Evolutionary conservation across 2,888 invertebrate genomes (phyloP).

Genomic region (Tachina grossa): DNA sequence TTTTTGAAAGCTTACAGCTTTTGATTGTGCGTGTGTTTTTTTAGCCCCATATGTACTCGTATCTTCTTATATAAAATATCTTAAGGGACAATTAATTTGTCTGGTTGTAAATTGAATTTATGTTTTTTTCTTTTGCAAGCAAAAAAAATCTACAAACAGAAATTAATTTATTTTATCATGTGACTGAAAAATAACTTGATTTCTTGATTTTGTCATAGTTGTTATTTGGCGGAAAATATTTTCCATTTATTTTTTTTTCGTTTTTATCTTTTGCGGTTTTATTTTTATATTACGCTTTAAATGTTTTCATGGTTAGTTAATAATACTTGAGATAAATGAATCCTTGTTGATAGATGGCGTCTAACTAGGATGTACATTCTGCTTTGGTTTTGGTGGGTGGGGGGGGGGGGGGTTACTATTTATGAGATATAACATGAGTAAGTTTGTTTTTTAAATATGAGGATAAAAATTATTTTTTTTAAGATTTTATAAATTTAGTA

Average conservation of each 20-base stretch:
- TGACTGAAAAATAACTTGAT: slow-evolving; percentile 31
- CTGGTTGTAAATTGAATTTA: neutral
- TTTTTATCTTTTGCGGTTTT: neutral
- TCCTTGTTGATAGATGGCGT: neutral
- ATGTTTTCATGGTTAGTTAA: slow-evolving; percentile 6
- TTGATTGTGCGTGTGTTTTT: neutral
- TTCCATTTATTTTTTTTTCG: neutral
- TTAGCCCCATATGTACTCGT: neutral
- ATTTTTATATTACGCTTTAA: slow-evolving; percentile 15
- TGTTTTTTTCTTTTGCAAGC: neutral
- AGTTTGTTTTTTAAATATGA: neutral
- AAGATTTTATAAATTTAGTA: neutral
- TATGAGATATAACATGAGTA: neutral
- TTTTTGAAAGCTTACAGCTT: neutral
- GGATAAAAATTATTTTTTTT: neutral
- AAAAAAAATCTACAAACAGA: neutral
- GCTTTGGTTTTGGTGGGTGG: neutral
- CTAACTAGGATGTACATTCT: neutral
- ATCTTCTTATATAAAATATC: neutral
- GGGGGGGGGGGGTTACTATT: neutral
- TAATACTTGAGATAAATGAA: slow-evolving; percentile 10
- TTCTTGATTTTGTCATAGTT: slow-evolving; percentile 26
- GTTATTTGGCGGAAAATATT: neutral
- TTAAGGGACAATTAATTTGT: neutral
- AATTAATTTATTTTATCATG: slow-evolving; percentile 48